Base-by-base conservation (phyloP, 2,888 invertebrate species). In the Eristalinus aeneus region DNA sequence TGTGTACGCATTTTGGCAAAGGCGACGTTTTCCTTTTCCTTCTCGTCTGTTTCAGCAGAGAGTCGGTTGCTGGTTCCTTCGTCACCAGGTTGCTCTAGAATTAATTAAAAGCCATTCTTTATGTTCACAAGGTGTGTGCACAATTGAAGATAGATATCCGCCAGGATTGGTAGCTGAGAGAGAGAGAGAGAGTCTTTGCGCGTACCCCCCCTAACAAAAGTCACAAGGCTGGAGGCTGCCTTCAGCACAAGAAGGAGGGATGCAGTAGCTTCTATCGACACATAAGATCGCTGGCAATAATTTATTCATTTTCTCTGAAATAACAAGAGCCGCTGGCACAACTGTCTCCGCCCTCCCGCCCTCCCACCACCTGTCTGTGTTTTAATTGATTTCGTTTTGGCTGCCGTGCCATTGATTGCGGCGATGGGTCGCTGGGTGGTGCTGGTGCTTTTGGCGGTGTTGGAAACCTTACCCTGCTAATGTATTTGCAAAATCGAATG, bases 61-160 rank as follows among this genome's bases (percentile, higher is more conserved):
- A 34, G 69, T 32, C 54, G 68, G 61, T 20, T 23, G 31, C 27
- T 54, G 75, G 75, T 61, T 78, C 69, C 86, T 82, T 82, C 86
- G 78, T 78, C 82, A 74, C 64, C 86, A 82, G 81, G 86, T 86
- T 82, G 82, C 69, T 82, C 73, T 31, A 74, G 86, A 86, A 86
- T 86, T 86, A 86, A 86, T 86, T 86, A 86, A 86, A 86, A 82
- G 86, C 86, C 82, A 86, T 86, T 86, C 82, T 86, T 86, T 65
- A 86, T 74, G 77, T 78, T 86, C 82, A 86, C 74, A 86, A 86
- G 86, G 86, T 86, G 82, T 86, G 86, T 86, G 86, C 82, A 86
- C 86, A 86, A 82, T 73, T 63, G 82, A 65, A 82, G 73, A 77
- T 86, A 73, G 86, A 78, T 86, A 82, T 86, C 82, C 86, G 65